Conservation (phyloP, 2,113 vertebrate species). For the Heteronetta atricapilla region DNA sequence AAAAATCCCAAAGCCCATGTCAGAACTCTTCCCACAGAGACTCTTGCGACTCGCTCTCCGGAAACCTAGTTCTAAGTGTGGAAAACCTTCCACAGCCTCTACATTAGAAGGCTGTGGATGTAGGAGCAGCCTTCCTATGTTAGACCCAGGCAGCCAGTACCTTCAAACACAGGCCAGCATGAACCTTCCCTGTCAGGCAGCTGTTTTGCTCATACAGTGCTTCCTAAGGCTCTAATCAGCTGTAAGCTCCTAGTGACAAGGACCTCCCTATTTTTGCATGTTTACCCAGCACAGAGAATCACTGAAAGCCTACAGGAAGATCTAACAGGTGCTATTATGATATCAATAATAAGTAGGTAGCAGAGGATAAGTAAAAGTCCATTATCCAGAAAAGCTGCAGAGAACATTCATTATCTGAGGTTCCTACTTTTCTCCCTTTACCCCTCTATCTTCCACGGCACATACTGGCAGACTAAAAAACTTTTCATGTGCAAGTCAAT, state of each 20-base stretch:
- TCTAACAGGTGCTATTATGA: neutral
- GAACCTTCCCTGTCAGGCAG: neutral
- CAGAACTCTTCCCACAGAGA: slow-evolving; percentile 17
- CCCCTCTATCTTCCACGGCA: neutral
- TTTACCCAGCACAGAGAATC: neutral
- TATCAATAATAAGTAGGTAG: neutral
- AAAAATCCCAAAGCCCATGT: neutral
- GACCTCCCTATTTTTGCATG: neutral
- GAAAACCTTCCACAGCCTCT: neutral
- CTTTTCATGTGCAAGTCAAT: neutral
- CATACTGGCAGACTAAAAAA: neutral
- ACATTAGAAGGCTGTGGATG: neutral
- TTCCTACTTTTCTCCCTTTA: neutral
- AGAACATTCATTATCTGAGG: neutral
- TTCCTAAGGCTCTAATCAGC: neutral
- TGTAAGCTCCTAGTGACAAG: neutral
- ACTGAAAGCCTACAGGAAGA: neutral
- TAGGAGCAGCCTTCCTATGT: neutral
- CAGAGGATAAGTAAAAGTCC: neutral
- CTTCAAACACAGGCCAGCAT: neutral
- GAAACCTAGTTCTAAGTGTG: neutral
- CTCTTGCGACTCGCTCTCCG: neutral
- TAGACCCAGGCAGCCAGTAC: neutral
- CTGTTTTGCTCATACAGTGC: neutral
- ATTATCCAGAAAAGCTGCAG: neutral